Evolutionary conservation across 1,140 invertebrate genomes (phyloP), one percentile per base, ranked within the genome.

Genomic region (Drosophila suzukii): DNA sequence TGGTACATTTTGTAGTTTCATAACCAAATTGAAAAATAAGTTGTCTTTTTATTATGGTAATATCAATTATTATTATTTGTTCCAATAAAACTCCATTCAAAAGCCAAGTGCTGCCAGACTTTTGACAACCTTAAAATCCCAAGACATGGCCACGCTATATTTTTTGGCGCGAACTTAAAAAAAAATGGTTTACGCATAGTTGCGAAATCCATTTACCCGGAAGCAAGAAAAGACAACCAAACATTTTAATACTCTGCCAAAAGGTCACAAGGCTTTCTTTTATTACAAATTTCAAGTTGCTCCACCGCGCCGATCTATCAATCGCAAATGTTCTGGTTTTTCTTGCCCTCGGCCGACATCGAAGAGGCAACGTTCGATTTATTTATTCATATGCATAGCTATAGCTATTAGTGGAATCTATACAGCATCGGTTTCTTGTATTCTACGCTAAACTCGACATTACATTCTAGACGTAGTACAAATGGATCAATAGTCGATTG

Each of bases 331-430:
- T 47, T 11, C 20, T 47, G 27, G 13, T 39, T 39, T 55, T 30
- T 49, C 13, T 4, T 15, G 57, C 32, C 17, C 43, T 36, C 17
- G 10, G 46, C 24, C 24, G 46, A 49, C 46, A 13, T 12, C 44
- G 20, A 47, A 20, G 11, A 2, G 24, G 46, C 46, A 49, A 49
- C 46, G 34, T 61, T 55, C 12, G n/a, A 43, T 67, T 68, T 68
- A 68, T 68, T 70, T 65, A 65, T 72, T 51, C 6, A 61, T 66
- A 58, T 61, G 44, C 57, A 36, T 72, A 66, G 74, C 78, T 81
- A 59, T 55, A 75, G 54, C 66, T 70, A 79, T 74, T 82, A 61
- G 32, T 73, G 74, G 61, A 82, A 79, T 84, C 71, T 79, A 83
- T 60, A 79, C 66, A 82, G 80, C 58, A 68, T 74, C 46, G 49